A percentile compares a stretch with the other conserved stretches of the same genome.
Conservation (phyloP, 2,797 vertebrate species). For the Pseudocheirus occidentalis region DNA sequence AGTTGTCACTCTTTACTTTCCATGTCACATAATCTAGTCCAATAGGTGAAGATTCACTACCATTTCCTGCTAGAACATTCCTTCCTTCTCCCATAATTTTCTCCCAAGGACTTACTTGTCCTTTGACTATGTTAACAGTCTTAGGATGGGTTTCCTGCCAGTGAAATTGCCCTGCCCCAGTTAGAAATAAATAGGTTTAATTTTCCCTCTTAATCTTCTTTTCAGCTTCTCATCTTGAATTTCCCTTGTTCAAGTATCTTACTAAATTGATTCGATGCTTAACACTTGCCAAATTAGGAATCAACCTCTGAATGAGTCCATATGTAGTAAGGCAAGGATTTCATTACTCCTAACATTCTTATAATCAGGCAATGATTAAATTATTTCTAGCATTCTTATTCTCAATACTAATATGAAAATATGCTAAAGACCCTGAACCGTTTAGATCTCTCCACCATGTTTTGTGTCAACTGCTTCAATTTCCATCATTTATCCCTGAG, state of each 20-base stretch:
- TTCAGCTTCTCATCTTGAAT: conserved; percentile 82
- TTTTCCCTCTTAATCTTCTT: conserved; percentile 82
- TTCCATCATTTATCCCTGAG: conserved; percentile 71
- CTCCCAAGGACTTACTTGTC: not conserved
- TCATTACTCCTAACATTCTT: conserved; percentile 81
- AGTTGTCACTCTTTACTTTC: conserved; percentile 52
- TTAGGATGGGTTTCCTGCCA: conserved; percentile 42
- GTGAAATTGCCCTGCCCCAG: conserved; percentile 69
- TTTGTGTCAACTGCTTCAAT: conserved; percentile 64
- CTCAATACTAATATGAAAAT: conserved; percentile 79
- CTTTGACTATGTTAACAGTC: conserved; percentile 43
- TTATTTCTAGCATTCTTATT: conserved; percentile 82
- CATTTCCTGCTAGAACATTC: conserved; percentile 43
- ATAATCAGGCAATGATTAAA: conserved; percentile 86
- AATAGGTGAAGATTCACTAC: conserved; percentile 46
- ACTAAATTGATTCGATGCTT: conserved; percentile 84
- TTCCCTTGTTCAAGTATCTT: conserved; percentile 82
- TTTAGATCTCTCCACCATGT: conserved; percentile 78
- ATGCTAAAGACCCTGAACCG: conserved; percentile 80
- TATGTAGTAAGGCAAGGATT: conserved; percentile 82
- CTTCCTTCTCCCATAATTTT: conserved; percentile 41
- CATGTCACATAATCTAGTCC: conserved; percentile 37
- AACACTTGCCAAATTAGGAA: conserved; percentile 85
- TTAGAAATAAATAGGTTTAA: conserved; percentile 78
- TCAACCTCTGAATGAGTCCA: conserved; percentile 82